phyloP scores from a whole-genome alignment of 2,888 invertebrate genomes.

The Cryptocheilus praepositus region DNA sequence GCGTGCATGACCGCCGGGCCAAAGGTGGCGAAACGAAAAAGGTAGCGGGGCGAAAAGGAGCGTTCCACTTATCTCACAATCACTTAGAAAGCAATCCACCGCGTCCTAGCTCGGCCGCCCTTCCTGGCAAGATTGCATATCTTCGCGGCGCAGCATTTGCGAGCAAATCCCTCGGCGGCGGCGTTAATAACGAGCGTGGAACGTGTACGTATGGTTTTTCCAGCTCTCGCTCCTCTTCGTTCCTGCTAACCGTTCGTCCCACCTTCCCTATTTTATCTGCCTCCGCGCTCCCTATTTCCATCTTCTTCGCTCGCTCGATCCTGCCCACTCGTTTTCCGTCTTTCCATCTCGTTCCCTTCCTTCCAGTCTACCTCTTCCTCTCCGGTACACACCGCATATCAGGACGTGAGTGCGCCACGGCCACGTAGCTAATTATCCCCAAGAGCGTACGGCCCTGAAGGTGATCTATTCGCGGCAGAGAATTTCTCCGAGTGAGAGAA shows the following conservation, averaged over 20 bases:
- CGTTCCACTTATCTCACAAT: conserved; percentile 59
- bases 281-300: neutral
- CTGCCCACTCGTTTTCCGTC: conserved; percentile 1
- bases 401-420: conserved; percentile 55
- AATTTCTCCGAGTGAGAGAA: conserved; percentile 57
- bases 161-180: conserved; percentile 51
- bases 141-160: conserved; percentile 50
- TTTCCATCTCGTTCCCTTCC: neutral
- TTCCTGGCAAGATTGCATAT: conserved; percentile 54
- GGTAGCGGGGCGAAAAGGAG: conserved; percentile 43
- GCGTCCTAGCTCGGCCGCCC: conserved; percentile 24
- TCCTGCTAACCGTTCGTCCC: neutral
- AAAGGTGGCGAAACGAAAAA: conserved; percentile 19
- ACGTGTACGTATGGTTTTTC: conserved; percentile 55
- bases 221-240: conserved; percentile 14
- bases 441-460: conserved; percentile 65
- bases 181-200: conserved; percentile 57
- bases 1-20: conserved; percentile 21
- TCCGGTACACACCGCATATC: conserved; percentile 52
- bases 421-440: conserved; percentile 72
- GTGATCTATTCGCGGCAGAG: conserved; percentile 70
- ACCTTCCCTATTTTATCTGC: conserved; percentile 5
- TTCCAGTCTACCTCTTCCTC: conserved; percentile 15
- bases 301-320: neutral
- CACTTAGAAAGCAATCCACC: conserved; percentile 57